phyloP scores from a whole-genome alignment of 2,888 invertebrate genomes.

The Eubasilissa splendida region DNA sequence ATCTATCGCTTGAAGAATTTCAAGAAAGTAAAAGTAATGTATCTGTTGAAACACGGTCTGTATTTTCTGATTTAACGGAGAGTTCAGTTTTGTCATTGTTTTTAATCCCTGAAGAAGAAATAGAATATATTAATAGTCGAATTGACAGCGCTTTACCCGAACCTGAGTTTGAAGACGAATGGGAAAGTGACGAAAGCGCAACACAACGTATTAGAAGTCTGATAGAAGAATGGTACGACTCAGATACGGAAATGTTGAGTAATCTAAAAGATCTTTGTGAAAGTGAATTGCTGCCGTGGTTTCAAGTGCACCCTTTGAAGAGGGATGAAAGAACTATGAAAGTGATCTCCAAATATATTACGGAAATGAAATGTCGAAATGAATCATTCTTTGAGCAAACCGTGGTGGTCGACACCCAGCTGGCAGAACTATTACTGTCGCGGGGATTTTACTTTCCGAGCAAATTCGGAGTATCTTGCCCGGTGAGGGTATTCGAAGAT shows the following conservation, averaged over 20 bases:
- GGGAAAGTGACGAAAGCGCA: slow-evolving; percentile 71
- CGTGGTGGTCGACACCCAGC: slow-evolving; percentile 69
- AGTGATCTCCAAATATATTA: slow-evolving; percentile 21
- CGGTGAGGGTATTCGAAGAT: slow-evolving; percentile 74
- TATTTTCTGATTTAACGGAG: neutral
- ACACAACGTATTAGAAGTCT: slow-evolving; percentile 67
- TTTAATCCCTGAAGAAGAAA: slow-evolving; percentile 15
- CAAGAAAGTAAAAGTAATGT: slow-evolving; percentile 8
- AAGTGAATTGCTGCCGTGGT: slow-evolving; percentile 68
- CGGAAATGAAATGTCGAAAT: slow-evolving; percentile 64
- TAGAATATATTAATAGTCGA: slow-evolving; percentile 3
- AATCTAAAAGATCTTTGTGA: slow-evolving; percentile 64
- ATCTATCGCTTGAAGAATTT: neutral
- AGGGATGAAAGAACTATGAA: slow-evolving; percentile 17
- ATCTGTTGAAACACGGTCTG: slow-evolving; percentile 16
- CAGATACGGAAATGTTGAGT: slow-evolving; percentile 68
- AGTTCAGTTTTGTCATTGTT: slow-evolving; percentile 15
- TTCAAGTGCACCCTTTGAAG: slow-evolving; percentile 63
- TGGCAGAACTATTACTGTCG: slow-evolving; percentile 73
- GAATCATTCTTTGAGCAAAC: slow-evolving; percentile 74
- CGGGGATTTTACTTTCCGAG: slow-evolving; percentile 77
- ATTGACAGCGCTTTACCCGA: slow-evolving; percentile 63
- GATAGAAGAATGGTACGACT: slow-evolving; percentile 68
- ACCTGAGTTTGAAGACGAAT: slow-evolving; percentile 67
- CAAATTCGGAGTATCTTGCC: slow-evolving; percentile 77